phyloP scores from a whole-genome alignment of 2,888 invertebrate species.

The Euclidia mi region DNA sequence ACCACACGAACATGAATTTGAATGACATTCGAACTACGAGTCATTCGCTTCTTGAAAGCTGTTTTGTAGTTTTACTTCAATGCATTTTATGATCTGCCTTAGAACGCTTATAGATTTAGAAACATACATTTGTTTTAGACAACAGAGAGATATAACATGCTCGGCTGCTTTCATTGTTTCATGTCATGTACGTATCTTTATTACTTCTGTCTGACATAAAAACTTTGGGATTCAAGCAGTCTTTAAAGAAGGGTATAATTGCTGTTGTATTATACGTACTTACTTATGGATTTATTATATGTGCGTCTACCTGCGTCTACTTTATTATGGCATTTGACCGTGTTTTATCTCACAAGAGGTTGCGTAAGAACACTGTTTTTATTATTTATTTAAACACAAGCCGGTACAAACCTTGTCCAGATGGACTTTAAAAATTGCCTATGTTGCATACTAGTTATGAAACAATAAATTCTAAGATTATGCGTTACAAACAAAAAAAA shows the following conservation, averaged over 20 bases:
- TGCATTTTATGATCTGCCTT: slow-evolving; percentile 22
- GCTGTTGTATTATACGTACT: too few relatives aligned
- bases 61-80: slow-evolving; percentile 21
- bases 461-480: too few relatives aligned
- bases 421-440: too few relatives aligned
- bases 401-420: too few relatives aligned
- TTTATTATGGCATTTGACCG: too few relatives aligned
- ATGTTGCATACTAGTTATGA: too few relatives aligned
- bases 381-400: too few relatives aligned
- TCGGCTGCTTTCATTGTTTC: slow-evolving; percentile 14
- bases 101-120: slow-evolving; percentile 17
- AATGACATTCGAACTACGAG: slow-evolving; percentile 37
- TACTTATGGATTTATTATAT: too few relatives aligned
- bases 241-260: neutral
- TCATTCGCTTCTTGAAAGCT: slow-evolving; percentile 34
- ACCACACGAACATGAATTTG: slow-evolving; percentile 43
- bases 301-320: too few relatives aligned
- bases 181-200: slow-evolving; percentile 8
- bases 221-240: neutral
- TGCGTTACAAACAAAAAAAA: too few relatives aligned
- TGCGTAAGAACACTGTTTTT: too few relatives aligned
- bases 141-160: slow-evolving; percentile 7
- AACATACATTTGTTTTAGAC: slow-evolving; percentile 21
- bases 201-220: slow-evolving; percentile 2
- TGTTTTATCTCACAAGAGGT: too few relatives aligned